Base-by-base conservation (phyloP, 2,113 vertebrate genomes). In the Atractosteus spatula region DNA sequence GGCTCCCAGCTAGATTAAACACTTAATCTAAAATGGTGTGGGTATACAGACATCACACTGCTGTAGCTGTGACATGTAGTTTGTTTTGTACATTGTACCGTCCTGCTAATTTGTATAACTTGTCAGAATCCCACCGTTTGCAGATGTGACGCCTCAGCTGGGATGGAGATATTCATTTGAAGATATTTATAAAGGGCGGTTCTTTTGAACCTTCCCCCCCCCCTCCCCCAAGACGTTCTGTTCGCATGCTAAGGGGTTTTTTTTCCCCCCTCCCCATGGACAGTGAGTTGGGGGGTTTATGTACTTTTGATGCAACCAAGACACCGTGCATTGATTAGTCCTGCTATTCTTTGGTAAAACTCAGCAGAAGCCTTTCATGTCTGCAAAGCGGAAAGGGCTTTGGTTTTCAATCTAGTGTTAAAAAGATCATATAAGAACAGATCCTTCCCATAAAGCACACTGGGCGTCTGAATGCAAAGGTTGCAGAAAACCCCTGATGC, bases 1-100 rank as follows among this genome's bases (percentile, higher is more conserved):
- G 62, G 62, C 62, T 65, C 62, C 62, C 62, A 65, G 41, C 16
- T 17, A 65, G 41, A 65, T 65, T 65, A 65, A 65, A 65, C 62
- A 65, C 62, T 65, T 65, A 65, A 65, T 65, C 62, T 17, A 65
- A 65, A 65, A 41, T 65, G 62, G 62, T 65, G 62, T 65, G 62
- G 62, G 62, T 64, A 64, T 64, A 64, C 62, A 64, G 17, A 64
- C 41, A 64, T 64, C 62, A 64, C 62, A 64, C 62, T 42, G 62
- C 62, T 64, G 62, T 41, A 64, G 62, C 62, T 64, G n/a, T 64
- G 62, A 64, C 62, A 64, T 64, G 62, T 64, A 29, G 62, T 43
- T 64, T 64, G 62, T 64, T 64, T 64, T 64, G 62, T 64, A 64
- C 62, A 64, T 29, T 12, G 41, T 65, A 65, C 8, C 3, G 62